Base-by-base conservation (phyloP, 1,140 invertebrate genomes). In the Eriocheir sinensis region DNA sequence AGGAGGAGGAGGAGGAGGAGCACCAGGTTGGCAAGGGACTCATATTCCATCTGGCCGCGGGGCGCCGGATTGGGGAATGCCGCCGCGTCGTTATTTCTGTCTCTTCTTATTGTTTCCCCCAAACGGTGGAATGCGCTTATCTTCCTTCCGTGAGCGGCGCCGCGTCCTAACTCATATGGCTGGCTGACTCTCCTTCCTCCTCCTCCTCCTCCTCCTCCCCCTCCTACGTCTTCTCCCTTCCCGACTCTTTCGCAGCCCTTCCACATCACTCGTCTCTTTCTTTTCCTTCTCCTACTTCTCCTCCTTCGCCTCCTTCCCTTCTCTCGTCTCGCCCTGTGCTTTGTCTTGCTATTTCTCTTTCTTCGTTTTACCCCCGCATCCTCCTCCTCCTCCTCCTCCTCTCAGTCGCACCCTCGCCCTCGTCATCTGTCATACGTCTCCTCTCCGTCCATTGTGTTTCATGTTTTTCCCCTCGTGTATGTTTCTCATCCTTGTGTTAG, bases 71-170 rank as follows among this genome's bases (percentile, higher is more conserved):
- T 80, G 38, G 85, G 41, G 92, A 93, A 93, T 93, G 92, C 92
- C 92, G 80, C 34, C 79, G 32, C 92, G 88, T 93, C 85, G 92
- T 93, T 93, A 93, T 93, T 93, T 93, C 92, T 89, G 92, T 93
- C 92, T 88, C 92, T n/a, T 86, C 92, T 89, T 93, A 93, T 93
- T 93, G 92, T 93, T 93, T 93, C 85, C 92, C 92, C 92, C 83
- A 81, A 93, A 93, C 48, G 53, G 36, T 86, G 85, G 92, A 93
- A 93, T 93, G 92, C 89, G 92, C 83, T 93, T 93, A 93, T 93
- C 92, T 93, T 32, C 85, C 48, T 85, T 53, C 92, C 32, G 72
- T 41, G 91, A 92, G 80, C 72, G 83, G 91, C 91, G 34, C 83
- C 30, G 32, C 85, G 34, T 93, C 85, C 86, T 89, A 86, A 41